These are phyloP conservation scores for Spatulosminthurus flaviceps DNA, from an alignment of 2,888 invertebrate genomes.

Conservation along the genomic window DNA sequence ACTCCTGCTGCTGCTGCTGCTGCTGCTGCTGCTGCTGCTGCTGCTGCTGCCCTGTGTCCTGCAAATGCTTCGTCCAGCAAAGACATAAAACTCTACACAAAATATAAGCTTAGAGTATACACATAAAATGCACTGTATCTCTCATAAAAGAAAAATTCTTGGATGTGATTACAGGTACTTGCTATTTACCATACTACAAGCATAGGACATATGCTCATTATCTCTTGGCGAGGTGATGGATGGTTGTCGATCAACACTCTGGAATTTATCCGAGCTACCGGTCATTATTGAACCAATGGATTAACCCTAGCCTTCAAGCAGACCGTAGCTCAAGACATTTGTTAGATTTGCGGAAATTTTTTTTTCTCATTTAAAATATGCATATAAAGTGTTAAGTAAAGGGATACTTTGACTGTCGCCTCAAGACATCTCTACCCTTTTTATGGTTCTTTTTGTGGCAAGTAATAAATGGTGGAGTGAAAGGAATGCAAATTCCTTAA, in stretches of 20 bases:
- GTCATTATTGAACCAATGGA: constrained; percentile 33
- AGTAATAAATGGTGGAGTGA: background rate
- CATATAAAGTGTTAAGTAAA: background rate
- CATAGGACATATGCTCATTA: constrained; percentile 39
- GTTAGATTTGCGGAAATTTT: background rate
- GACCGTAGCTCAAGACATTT: background rate
- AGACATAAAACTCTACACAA: too few species aligned
- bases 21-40: too few species aligned
- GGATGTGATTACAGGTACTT: too few species aligned
- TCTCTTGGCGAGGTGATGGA: constrained; percentile 40
- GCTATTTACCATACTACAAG: background rate
- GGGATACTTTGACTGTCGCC: background rate
- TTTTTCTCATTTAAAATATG: too few species aligned
- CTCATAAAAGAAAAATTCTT: too few species aligned
- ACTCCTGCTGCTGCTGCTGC: too few species aligned
- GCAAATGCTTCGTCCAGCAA: too few species aligned
- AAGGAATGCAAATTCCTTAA: constrained; percentile 1
- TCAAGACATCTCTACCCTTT: background rate
- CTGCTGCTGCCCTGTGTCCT: background rate
- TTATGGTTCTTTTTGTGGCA: background rate
- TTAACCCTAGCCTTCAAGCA: background rate
- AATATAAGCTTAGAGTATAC: too few species aligned
- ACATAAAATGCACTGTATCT: background rate
- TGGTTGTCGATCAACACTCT: constrained; percentile 45
- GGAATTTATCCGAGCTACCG: constrained; percentile 38